Base-by-base conservation (phyloP, 2,797 vertebrate genomes). In the Lophius americanus region DNA sequence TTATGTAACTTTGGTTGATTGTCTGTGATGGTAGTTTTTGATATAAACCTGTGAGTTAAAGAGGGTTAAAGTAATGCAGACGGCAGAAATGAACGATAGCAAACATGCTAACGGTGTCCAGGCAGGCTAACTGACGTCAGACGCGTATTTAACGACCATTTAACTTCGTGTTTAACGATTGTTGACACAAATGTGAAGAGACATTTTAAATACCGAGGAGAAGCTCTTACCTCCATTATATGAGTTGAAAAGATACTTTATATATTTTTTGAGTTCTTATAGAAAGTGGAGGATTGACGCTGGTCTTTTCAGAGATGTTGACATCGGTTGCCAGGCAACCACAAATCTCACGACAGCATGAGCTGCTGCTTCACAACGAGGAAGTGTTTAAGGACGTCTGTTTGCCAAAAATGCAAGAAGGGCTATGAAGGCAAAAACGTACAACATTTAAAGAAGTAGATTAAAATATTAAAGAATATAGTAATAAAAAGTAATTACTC, bases 211-310 rank as follows among this genome's bases (percentile, higher is more conserved):
- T 23, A 41, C 13, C 7, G 1, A 1, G 0, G 3, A 41, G 44
- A 0, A 66, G 2, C 2, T 75, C 80, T 60, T 68, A 89, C 89
- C 86, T 85, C 85, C 83, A 87, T 85, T 7, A 6, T 61, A 13
- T 7, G 0, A 48, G 6, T 0, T 4, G 8, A 70, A 39, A 0
- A 55, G 42, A 51, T 23, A 23, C 7, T 2, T 4, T 4, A 0
- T 53, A 11, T 33, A 51, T 12, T 38, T 35, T 4, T 3, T 11
- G 32, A 58, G 4, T 53, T 9, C 11, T 12, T 2, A 1, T n/a
- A 55, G 37, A 5, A 6, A 8, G 12, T 37, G 5, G 0, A n/a
- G 33, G 38, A 5, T 1, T 8, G 10, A 3, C 0, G 7, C 13
- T 42, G 5, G 5, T 11, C 37, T 8, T 4, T 14, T 9, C 1